A percentile compares a stretch with the other conserved stretches of the same genome.
Evolutionary conservation across 2,888 invertebrate genomes (phyloP).

Genomic region (Miltochrista miniata): DNA sequence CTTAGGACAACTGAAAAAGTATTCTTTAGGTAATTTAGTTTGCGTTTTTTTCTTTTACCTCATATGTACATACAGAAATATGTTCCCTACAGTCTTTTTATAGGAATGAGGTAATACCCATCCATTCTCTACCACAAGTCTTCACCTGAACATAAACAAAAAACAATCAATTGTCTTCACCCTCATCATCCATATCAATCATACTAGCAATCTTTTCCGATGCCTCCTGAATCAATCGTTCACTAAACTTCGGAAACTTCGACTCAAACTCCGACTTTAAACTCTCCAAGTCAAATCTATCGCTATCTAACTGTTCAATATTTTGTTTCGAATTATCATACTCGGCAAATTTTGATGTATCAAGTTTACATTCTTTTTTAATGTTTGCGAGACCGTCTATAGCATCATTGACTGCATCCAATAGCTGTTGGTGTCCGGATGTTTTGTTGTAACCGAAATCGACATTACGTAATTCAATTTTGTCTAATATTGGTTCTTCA

Average conservation of each 20-base stretch:
- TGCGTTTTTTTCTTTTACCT: too few species aligned
- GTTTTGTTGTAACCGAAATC: conserved; percentile 68
- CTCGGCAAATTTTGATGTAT: conserved; percentile 57
- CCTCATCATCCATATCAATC: conserved; percentile 48
- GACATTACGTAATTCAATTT: conserved; percentile 61
- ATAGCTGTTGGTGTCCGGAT: conserved; percentile 63
- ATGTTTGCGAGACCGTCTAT: conserved; percentile 67
- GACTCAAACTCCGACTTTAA: conserved; percentile 59
- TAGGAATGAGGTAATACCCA: too few species aligned
- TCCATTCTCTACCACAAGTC: too few species aligned
- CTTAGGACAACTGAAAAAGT: too few species aligned
- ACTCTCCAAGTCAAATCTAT: conserved; percentile 56
- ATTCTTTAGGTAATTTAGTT: too few species aligned
- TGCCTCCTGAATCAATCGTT: conserved; percentile 61
- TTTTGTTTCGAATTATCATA: conserved; percentile 48
- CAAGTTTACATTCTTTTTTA: conserved; percentile 65
- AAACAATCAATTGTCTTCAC: conserved; percentile 30
- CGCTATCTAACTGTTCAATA: conserved; percentile 53
- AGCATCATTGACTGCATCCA: conserved; percentile 71
- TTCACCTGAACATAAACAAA: too few species aligned
- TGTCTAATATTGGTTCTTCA: conserved; percentile 59
- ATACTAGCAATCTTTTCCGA: conserved; percentile 61
- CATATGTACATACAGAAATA: too few species aligned
- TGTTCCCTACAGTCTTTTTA: too few species aligned
- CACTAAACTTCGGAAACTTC: conserved; percentile 65